Base-by-base conservation (phyloP, 1,140 invertebrate genomes). In the Trichonephila inaurata region DNA sequence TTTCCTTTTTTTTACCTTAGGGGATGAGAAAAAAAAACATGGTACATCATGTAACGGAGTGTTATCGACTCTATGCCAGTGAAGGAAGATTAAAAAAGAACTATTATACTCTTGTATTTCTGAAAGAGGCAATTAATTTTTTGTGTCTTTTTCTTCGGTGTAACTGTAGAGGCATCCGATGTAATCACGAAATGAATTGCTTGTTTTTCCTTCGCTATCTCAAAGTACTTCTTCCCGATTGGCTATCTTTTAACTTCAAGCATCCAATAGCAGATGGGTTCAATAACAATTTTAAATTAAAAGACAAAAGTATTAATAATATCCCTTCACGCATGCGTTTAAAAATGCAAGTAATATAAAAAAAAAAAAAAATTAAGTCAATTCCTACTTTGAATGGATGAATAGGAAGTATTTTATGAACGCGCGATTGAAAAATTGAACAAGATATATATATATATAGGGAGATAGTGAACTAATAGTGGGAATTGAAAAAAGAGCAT, bases 61-160 rank as follows among this genome's bases (percentile, higher is more conserved):
- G 82, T 83, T 83, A 83, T 83, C 82, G 40, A 24, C 44, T n/a
- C 12, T 19, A 77, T 16, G 6, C 72, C 72, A 60, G 82, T 19
- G 40, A 83, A 58, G 5, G 82, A 44, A 24, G 51, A 44, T 58
- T 83, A 21, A 83, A 83, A 83, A 83, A 83, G 21, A 77, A 28
- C 33, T 28, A n/a, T 40, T 24, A 16, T 40, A 40, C 44, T 24
- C 40, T 83, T 83, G 44, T 60, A 60, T 83, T 83, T 83, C 82
- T 83, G 85, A 64, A 88, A 88, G 86, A 88, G 64, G 86, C 86
- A 88, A 88, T 88, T 88, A 88, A 88, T 88, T 88, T 88, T 83
- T 83, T 83, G 19, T 58, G 82, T 60, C 86, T 88, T 88, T 62
- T 64, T 64, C 62, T 40, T 40, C 51, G 51, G 6, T 66, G 86